Conservation (phyloP, 2,888 invertebrate species). For the Myopa tessellatipennis region DNA sequence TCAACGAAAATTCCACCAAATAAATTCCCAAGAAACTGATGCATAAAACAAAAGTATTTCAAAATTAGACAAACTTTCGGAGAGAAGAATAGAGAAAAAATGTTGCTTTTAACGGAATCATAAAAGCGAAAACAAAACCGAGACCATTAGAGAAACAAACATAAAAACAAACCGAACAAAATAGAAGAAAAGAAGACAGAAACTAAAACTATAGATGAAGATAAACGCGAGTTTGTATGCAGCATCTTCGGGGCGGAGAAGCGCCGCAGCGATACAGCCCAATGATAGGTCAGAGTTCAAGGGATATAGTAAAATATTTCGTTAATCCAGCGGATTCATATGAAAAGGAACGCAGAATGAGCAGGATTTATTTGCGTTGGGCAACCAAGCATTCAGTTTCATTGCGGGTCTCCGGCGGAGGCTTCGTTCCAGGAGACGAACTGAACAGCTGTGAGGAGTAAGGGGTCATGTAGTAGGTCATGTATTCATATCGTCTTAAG, state of each 20-base stretch:
- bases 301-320: not conserved
- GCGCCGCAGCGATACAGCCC: not conserved
- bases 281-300: not conserved
- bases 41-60: slow-evolving; percentile 29
- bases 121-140: slow-evolving; percentile 11
- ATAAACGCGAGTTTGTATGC: not conserved
- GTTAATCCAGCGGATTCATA: not conserved
- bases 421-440: too few relatives aligned
- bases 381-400: too few relatives aligned
- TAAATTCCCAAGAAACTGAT: slow-evolving; percentile 32
- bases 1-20: not conserved
- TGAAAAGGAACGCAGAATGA: not conserved
- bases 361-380: not conserved
- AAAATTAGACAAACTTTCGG: slow-evolving; percentile 27
- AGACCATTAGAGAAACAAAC: not conserved
- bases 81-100: slow-evolving; percentile 36
- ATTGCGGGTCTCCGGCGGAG: too few relatives aligned
- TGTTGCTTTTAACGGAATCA: slow-evolving; percentile 35
- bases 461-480: not conserved
- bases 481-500: too few relatives aligned
- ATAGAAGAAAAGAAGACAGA: not conserved
- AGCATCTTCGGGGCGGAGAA: not conserved
- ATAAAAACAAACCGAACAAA: not conserved
- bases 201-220: not conserved
- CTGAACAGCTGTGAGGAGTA: not conserved